These are phyloP conservation scores for Oryzias javanicus DNA, from an alignment of 2,113 vertebrate genomes.

Conservation along the genomic window DNA sequence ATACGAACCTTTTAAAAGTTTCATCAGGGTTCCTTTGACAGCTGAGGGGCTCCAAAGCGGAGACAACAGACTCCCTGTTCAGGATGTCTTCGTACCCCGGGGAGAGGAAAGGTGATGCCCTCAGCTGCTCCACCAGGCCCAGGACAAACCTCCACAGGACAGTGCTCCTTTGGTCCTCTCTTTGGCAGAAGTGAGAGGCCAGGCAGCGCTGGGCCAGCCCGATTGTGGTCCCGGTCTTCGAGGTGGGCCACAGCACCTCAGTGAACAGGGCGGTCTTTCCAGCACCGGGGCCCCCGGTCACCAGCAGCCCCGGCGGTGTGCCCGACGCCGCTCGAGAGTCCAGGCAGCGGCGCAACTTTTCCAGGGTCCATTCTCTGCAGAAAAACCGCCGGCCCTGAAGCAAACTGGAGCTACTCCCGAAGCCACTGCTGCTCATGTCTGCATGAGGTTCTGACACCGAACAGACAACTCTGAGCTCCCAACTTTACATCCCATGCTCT, in stretches of 20 bases:
- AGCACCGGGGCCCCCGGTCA: conserved; percentile 77
- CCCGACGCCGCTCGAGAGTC: conserved; percentile 50
- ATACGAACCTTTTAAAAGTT: conserved; percentile 79
- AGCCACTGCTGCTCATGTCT: conserved; percentile 63
- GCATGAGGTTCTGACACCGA: conserved; percentile 24
- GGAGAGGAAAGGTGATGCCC: conserved; percentile 64
- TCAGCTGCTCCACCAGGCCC: conserved; percentile 77
- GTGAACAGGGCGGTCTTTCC: conserved; percentile 80
- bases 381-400: conserved; percentile 77
- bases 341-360: conserved; percentile 76
- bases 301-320: conserved; percentile 63
- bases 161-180: conserved; percentile 70
- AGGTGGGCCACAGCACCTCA: conserved; percentile 76
- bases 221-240: conserved; percentile 50
- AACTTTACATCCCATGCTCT: conserved; percentile 57
- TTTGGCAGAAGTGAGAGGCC: conserved; percentile 80
- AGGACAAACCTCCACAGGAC: conserved; percentile 74
- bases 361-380: conserved; percentile 84
- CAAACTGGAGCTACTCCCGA: conserved; percentile 59
- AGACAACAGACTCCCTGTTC: conserved; percentile 38
- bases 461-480: conserved; percentile 12
- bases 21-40: conserved; percentile 76
- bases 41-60: conserved; percentile 60
- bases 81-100: conserved; percentile 61
- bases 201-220: conserved; percentile 73